These are phyloP conservation scores for Parasteatoda lunata DNA, from an alignment of 2,888 invertebrate genomes.

Conservation along the genomic window DNA sequence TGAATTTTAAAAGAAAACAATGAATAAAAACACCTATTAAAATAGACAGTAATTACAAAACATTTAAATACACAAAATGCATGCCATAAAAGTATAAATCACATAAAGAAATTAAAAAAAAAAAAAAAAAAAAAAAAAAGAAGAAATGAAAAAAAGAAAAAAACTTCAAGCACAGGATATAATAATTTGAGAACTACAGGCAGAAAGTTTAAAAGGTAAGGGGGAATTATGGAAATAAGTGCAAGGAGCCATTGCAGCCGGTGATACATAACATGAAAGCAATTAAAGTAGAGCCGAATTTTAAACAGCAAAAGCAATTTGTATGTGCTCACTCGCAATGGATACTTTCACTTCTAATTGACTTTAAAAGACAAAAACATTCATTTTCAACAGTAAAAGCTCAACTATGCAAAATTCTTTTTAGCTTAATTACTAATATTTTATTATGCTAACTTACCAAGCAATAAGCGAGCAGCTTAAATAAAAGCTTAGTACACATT, in stretches of 20 bases:
- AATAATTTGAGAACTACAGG: slow-evolving; percentile 56
- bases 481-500: no score
- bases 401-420: not conserved
- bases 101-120: slow-evolving; percentile 37
- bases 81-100: slow-evolving; percentile 10
- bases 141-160: slow-evolving; percentile 53
- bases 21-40: not conserved
- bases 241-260: slow-evolving; percentile 64
- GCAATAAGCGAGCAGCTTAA: not conserved
- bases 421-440: no score
- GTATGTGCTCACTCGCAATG: slow-evolving; percentile 15
- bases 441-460: not conserved
- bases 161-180: slow-evolving; percentile 68
- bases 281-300: not conserved
- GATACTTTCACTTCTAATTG: slow-evolving; percentile 26
- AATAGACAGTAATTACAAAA: slow-evolving; percentile 21
- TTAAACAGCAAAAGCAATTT: slow-evolving; percentile 30
- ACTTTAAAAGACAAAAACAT: not conserved
- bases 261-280: slow-evolving; percentile 15
- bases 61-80: slow-evolving; percentile 16
- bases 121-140: slow-evolving; percentile 34
- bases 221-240: slow-evolving; percentile 39
- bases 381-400: not conserved
- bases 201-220: slow-evolving; percentile 55
- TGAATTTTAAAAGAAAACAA: not conserved